Base-by-base conservation (phyloP, 2,113 vertebrate species). In the Coturnix japonica region DNA sequence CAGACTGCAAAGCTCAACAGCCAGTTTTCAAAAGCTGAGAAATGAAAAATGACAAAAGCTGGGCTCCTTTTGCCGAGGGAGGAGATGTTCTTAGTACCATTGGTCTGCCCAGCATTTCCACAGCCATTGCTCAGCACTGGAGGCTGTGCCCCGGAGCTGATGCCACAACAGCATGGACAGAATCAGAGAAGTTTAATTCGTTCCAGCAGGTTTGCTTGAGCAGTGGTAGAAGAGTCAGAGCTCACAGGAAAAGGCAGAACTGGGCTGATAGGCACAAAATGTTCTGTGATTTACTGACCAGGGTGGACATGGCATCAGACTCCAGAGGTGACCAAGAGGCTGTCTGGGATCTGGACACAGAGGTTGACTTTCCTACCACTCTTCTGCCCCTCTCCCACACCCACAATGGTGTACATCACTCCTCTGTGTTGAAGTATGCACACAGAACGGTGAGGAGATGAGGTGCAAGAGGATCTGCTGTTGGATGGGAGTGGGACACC, bases 1-100 rank as follows among this genome's bases (percentile, higher is more conserved):
- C 21, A 54, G 23, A 11, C 39, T 35, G 22, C 43, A 6, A 35
- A 46, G 13, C 11, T 46, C 81, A 51, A 39, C 0, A 1, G 25
- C 28, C 6, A 4, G 5, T 6, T 53, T 70, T 39, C 46, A 18
- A 21, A 6, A 7, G 51, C 4, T 73, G 75, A 92, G 43, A 53
- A 81, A 93, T 82, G 67, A 49, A 69, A 92, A 93, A 67, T 70
- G 96, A 87, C 77, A 90, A 82, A 93, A 64, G 35, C 75, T 2
- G 0, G 20, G 67, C 71, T 89, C 64, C 44, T 71, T 39, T 70
- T 22, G 64, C 65, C 2, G 3, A 67, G 72, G 65, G 60, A 82
- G 65, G 67, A 85, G 69, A 82, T 19, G 60, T 7, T 74, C 46
- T 60, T 61, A 53, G 93, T 76, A 35, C 7, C 16, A 37, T 33